Evolutionary conservation across 2,888 invertebrate genomes (phyloP).

Genomic region (Drosophila algonquin): DNA sequence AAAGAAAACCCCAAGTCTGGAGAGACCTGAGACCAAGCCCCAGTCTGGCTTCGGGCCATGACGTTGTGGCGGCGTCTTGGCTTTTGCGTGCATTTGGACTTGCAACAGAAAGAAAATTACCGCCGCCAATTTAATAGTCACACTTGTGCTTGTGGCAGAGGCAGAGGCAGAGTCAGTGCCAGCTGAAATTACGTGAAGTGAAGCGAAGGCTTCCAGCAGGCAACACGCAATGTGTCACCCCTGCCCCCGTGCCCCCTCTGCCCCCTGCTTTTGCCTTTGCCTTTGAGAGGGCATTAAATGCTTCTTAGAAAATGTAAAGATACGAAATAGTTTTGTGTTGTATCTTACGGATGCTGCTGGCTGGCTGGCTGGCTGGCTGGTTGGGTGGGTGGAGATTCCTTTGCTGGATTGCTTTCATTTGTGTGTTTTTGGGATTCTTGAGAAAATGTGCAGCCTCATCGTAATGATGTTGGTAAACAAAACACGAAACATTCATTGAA

Average conservation of each 20-base stretch:
- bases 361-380: conserved; percentile 18
- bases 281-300: conserved; percentile 71
- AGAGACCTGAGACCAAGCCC: conserved; percentile 59
- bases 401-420: conserved; percentile 58
- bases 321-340: conserved; percentile 31
- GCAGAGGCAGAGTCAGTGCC: conserved; percentile 12
- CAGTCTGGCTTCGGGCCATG: conserved; percentile 30
- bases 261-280: no score
- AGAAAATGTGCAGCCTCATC: conserved; percentile 75
- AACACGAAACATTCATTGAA: neutral
- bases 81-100: conserved; percentile 58
- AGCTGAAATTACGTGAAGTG: conserved; percentile 1
- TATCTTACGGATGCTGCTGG: conserved; percentile 1
- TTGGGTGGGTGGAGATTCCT: conserved; percentile 5
- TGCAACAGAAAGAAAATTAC: conserved; percentile 65
- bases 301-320: conserved; percentile 76
- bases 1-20: no score
- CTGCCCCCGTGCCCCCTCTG: no score
- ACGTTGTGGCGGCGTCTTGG: conserved; percentile 9
- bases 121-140: conserved; percentile 80
- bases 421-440: conserved; percentile 63
- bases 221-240: conserved; percentile 11
- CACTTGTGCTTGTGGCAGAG: conserved; percentile 77
- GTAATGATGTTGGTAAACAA: conserved; percentile 75
- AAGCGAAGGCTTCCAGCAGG: conserved; percentile 49